Evolutionary conservation across 2,888 invertebrate genomes (phyloP).

Genomic region (Erannis defoliaria): DNA sequence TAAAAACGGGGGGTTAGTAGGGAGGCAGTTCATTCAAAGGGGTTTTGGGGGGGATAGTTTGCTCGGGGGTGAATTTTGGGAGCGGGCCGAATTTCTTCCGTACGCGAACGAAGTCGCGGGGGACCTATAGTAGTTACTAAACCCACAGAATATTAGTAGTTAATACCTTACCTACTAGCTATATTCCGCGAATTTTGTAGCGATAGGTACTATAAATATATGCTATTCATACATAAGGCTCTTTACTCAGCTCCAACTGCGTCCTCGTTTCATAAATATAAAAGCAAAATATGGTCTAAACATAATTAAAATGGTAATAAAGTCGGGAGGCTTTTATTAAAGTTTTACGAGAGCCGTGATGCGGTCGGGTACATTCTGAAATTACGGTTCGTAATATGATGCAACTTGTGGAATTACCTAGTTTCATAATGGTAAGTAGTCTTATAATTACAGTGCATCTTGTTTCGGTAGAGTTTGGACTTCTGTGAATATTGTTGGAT

Average conservation of each 20-base stretch:
- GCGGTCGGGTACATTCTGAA: constrained; percentile 39
- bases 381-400: constrained; percentile 40
- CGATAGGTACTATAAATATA: background rate
- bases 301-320: constrained; percentile 37
- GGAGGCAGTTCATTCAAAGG: too few species aligned
- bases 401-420: constrained; percentile 47
- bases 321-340: constrained; percentile 31
- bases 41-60: too few species aligned
- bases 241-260: background rate
- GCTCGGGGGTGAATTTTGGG: too few species aligned
- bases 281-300: constrained; percentile 30
- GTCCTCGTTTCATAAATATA: constrained; percentile 16
- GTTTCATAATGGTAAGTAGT: constrained; percentile 41
- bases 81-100: too few species aligned
- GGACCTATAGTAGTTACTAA: too few species aligned
- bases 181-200: too few species aligned
- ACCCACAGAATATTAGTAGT: too few species aligned
- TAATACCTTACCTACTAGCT: too few species aligned
- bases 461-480: background rate
- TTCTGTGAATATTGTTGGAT: background rate
- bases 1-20: too few species aligned
- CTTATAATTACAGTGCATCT: constrained; percentile 9
- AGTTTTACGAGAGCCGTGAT: constrained; percentile 33
- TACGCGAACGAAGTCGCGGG: too few species aligned
- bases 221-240: background rate